A percentile compares a stretch with the other conserved stretches of the same genome.
Conservation (phyloP, 2,888 invertebrate species). For the Nycteola revayana region DNA sequence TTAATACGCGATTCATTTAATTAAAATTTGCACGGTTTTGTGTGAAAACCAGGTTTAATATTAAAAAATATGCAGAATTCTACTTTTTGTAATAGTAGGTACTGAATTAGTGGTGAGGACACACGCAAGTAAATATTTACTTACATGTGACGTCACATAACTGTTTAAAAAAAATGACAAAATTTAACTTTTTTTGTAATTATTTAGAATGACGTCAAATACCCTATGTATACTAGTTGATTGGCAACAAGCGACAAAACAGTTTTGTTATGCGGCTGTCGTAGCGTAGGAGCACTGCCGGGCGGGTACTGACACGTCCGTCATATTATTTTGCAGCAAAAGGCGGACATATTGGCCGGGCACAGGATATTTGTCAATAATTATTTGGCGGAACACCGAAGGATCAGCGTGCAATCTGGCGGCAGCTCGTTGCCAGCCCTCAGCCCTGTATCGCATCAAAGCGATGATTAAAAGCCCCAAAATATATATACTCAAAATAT, state of each 20-base stretch:
- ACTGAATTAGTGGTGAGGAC: too few relatives aligned
- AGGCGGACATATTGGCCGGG: constrained; percentile 82
- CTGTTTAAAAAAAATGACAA: too few relatives aligned
- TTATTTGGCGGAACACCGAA: constrained; percentile 82
- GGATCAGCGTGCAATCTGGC: constrained; percentile 81
- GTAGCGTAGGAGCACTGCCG: constrained; percentile 31
- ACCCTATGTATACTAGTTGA: too few relatives aligned
- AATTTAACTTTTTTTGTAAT: too few relatives aligned
- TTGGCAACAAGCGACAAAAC: constrained; percentile 60
- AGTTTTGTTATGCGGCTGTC: constrained; percentile 51
- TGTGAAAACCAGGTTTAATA: too few relatives aligned
- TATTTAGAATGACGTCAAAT: too few relatives aligned
- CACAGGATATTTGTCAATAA: constrained; percentile 83
- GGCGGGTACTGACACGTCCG: constrained; percentile 60
- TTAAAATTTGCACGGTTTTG: too few relatives aligned
- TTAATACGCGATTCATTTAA: too few relatives aligned
- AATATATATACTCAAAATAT: constrained; percentile 12
- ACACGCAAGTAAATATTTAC: too few relatives aligned
- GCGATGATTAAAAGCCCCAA: constrained; percentile 69
- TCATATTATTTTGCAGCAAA: constrained; percentile 80
- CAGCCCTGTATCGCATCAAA: constrained; percentile 79
- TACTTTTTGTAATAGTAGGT: too few relatives aligned
- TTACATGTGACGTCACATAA: too few relatives aligned
- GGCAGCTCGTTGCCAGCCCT: constrained; percentile 77
- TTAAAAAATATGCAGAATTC: too few relatives aligned